These are phyloP conservation scores for Ganaspis sp. DNA, from an alignment of 1,140 invertebrate species.

Conservation along the genomic window DNA sequence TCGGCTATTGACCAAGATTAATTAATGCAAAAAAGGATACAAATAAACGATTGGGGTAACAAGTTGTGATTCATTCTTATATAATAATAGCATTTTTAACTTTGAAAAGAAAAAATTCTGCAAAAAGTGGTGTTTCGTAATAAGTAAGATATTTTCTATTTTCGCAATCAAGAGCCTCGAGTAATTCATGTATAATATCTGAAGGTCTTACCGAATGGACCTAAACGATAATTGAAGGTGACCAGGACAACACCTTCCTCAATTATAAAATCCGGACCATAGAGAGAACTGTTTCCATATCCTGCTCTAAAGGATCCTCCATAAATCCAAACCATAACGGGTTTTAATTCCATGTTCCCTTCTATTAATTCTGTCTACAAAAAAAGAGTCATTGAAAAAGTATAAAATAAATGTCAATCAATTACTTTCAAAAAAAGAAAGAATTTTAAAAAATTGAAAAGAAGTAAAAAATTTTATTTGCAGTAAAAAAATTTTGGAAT, in stretches of 20 bases:
- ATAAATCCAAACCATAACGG: conserved; percentile 58
- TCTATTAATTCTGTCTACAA: not conserved
- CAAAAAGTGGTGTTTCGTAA: conserved; percentile 4
- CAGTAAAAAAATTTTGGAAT: too few relatives aligned
- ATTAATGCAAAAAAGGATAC: not conserved
- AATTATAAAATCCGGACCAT: conserved; percentile 80
- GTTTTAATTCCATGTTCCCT: not conserved
- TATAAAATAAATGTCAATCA: too few relatives aligned
- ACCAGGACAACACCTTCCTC: conserved; percentile 81
- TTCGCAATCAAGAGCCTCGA: conserved; percentile 17
- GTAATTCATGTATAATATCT: not conserved
- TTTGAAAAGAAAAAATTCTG: not conserved
- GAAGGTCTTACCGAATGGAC: conserved; percentile 74
- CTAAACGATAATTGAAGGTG: conserved; percentile 83
- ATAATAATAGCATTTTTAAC: not conserved
- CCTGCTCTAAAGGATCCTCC: conserved; percentile 62
- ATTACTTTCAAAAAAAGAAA: too few relatives aligned
- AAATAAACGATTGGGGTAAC: not conserved
- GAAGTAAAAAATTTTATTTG: not conserved
- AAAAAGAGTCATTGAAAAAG: too few relatives aligned
- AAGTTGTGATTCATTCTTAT: conserved; percentile 5
- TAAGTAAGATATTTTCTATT: conserved; percentile 25
- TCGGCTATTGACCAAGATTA: not conserved
- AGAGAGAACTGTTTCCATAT: conserved; percentile 59
- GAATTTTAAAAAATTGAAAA: too few relatives aligned